Percentiles rank a stretch among this genome's conserved stretches.
Conservation (phyloP, 2,113 vertebrate species). For the Melanostigma gelatinosum region DNA sequence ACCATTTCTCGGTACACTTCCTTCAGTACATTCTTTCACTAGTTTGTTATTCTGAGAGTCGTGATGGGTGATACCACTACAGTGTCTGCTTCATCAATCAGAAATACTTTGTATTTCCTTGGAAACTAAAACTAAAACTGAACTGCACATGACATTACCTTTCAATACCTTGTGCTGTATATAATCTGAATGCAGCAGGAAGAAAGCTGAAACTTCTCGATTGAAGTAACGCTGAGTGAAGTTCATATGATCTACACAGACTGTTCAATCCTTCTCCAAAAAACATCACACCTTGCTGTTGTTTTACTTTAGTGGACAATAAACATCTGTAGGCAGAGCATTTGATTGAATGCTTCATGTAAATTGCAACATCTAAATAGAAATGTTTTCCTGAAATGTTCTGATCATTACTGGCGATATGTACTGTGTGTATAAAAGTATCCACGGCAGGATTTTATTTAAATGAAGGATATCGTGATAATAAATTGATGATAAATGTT, state of each 20-base stretch:
- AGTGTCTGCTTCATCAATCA: background rate
- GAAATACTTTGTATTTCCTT: conserved; percentile 4
- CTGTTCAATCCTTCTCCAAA: background rate
- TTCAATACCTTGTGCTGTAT: background rate
- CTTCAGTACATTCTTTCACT: background rate
- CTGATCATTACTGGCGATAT: background rate
- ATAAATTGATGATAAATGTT: background rate
- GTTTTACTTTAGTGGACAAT: background rate
- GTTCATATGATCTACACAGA: background rate
- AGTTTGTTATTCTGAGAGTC: background rate
- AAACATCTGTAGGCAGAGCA: background rate
- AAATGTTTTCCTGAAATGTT: background rate
- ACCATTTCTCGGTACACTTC: background rate
- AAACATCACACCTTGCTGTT: background rate
- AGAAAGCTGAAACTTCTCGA: background rate
- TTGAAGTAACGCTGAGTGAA: background rate
- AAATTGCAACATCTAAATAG: background rate
- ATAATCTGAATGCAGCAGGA: background rate
- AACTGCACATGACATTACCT: background rate
- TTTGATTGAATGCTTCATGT: background rate
- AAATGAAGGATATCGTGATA: background rate
- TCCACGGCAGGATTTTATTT: background rate
- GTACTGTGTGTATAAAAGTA: background rate
- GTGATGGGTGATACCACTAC: background rate
- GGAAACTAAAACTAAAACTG: background rate